Percentiles rank a stretch among this genome's conserved stretches.
These are phyloP conservation scores for Caenorhabditis becei DNA, from an alignment of 2,888 invertebrate genomes.

Conservation along the genomic window DNA sequence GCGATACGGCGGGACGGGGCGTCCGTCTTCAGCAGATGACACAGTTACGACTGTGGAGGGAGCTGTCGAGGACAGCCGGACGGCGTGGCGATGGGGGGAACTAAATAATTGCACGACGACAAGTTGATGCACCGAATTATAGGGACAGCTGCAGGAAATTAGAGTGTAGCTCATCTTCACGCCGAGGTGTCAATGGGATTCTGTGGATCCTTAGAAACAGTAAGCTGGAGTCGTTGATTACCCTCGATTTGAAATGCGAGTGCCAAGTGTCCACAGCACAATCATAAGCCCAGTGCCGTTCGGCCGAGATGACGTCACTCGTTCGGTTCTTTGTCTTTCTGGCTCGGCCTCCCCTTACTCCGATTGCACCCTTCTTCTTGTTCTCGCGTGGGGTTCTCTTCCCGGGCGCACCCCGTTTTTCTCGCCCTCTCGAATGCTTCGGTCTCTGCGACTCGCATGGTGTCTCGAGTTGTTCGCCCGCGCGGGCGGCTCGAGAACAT, in stretches of 20 bases:
- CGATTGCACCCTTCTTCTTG: background rate
- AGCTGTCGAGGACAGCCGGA: background rate
- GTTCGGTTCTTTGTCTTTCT: background rate
- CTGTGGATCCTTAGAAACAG: too few species aligned
- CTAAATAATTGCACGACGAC: background rate
- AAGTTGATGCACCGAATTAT: too few species aligned
- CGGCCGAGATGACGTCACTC: background rate
- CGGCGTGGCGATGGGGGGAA: background rate
- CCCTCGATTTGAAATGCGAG: background rate
- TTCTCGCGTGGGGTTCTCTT: background rate
- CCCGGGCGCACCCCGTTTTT: conserved; percentile 10
- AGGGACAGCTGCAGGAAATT: too few species aligned
- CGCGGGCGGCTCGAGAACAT: conserved; percentile 9
- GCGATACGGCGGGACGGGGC: conserved; percentile 1
- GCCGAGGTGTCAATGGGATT: background rate
- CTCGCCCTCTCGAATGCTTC: background rate
- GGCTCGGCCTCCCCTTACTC: background rate
- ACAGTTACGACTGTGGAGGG: conserved; percentile 14
- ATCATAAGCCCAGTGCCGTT: background rate
- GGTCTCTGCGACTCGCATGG: background rate
- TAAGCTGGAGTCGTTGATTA: background rate
- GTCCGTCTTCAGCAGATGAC: conserved; percentile 28
- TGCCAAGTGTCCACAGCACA: background rate
- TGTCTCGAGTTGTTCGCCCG: conserved; percentile 1
- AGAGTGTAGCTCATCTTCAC: too few species aligned